Percentiles rank a stretch among this genome's conserved stretches.
phyloP scores from a whole-genome alignment of 2,888 invertebrate genomes.

The Spilosoma lubricipeda region DNA sequence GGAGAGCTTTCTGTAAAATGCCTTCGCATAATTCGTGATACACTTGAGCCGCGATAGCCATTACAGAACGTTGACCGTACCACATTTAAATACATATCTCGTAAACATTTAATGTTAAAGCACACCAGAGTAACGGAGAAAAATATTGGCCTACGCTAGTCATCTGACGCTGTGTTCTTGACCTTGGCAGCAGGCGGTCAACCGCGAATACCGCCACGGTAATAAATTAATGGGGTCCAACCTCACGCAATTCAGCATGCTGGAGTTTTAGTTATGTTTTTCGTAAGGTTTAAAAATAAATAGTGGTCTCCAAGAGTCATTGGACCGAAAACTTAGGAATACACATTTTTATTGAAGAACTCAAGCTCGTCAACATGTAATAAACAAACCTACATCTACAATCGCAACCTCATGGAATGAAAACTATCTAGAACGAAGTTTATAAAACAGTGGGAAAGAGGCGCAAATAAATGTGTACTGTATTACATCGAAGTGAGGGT shows the following conservation, averaged over 20 bases:
- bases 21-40: conserved; percentile 40
- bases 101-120: conserved; percentile 27
- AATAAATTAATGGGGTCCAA: background rate
- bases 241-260: conserved; percentile 4
- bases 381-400: background rate
- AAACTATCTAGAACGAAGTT: background rate
- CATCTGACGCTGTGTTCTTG: background rate
- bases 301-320: background rate
- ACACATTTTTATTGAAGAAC: background rate
- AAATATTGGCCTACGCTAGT: conserved; percentile 24
- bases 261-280: background rate
- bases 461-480: background rate
- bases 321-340: background rate
- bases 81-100: conserved; percentile 31
- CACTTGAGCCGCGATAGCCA: conserved; percentile 22
- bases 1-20: conserved; percentile 49
- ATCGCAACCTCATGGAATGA: background rate
- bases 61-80: conserved; percentile 37
- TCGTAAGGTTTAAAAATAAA: background rate
- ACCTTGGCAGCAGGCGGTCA: background rate
- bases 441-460: background rate
- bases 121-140: conserved; percentile 18
- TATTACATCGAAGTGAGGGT: background rate
- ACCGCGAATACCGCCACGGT: background rate
- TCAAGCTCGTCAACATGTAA: background rate